phyloP scores from a whole-genome alignment of 2,888 invertebrate species.

The Calephelis perditalis region DNA sequence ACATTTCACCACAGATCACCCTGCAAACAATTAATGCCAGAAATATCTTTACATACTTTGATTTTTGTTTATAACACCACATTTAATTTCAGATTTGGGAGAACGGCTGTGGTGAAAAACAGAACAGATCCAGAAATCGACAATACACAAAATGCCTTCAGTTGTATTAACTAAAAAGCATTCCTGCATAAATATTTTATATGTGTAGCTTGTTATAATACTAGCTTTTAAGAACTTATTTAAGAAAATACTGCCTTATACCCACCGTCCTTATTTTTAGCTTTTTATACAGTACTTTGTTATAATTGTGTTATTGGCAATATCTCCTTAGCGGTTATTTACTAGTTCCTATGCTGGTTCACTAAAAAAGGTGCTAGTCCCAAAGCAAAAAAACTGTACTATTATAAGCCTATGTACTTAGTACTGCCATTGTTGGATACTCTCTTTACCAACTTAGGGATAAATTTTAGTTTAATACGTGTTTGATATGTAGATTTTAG shows the following conservation, averaged over 20 bases:
- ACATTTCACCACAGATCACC: not conserved
- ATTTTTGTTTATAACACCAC: constrained; percentile 3
- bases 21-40: not conserved
- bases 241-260: constrained; percentile 13
- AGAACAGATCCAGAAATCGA: constrained; percentile 17
- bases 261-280: constrained; percentile 14
- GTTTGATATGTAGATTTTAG: too few species aligned
- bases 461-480: too few species aligned
- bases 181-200: constrained; percentile 24
- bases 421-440: too few species aligned
- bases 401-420: too few species aligned
- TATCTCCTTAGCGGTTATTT: not conserved
- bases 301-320: not conserved
- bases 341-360: not conserved
- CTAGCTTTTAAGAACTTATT: constrained; percentile 6
- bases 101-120: constrained; percentile 36
- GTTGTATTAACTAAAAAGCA: constrained; percentile 23
- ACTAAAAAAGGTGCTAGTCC: too few species aligned
- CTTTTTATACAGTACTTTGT: not conserved
- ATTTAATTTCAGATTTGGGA: constrained; percentile 34
- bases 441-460: too few species aligned
- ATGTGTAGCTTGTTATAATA: constrained; percentile 4
- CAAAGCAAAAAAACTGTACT: too few species aligned
- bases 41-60: not conserved
- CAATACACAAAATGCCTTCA: not conserved